Percentiles rank a stretch among this genome's conserved stretches.
phyloP scores from a whole-genome alignment of 2,113 vertebrate species.

The Lepisosteus osseus region DNA sequence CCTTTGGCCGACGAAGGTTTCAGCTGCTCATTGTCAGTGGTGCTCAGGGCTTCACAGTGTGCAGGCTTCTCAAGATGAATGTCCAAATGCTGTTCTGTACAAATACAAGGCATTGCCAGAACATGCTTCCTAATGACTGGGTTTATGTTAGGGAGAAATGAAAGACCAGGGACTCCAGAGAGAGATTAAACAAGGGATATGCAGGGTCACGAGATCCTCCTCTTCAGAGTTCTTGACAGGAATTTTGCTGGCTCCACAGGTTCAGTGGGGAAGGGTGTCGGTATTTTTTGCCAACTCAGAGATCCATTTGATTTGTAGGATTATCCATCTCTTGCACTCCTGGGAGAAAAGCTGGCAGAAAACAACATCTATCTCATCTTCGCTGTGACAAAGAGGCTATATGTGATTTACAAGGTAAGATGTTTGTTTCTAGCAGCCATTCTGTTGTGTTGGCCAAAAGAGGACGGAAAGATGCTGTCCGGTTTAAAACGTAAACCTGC shows the following conservation, averaged over 20 bases:
- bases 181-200: too few species aligned
- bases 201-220: conserved; percentile 6
- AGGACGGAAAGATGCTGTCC: too few species aligned
- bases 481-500: too few species aligned
- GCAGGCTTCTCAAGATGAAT: too few species aligned
- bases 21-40: too few species aligned
- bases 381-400: conserved; percentile 87
- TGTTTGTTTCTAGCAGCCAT: neutral
- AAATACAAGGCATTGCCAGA: too few species aligned
- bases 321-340: conserved; percentile 90
- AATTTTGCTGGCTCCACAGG: conserved; percentile 5
- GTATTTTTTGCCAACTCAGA: neutral
- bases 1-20: too few species aligned
- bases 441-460: neutral
- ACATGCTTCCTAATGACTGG: too few species aligned
- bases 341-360: conserved; percentile 92
- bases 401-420: conserved; percentile 89
- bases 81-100: too few species aligned
- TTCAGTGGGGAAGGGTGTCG: conserved; percentile 6
- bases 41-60: too few species aligned
- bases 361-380: conserved; percentile 97
- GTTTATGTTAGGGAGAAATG: too few species aligned
- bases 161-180: too few species aligned
- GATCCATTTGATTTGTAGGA: conserved; percentile 61
- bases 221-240: conserved; percentile 20